Base-by-base conservation (phyloP, 2,888 invertebrate species). In the Coelinius sp. region DNA sequence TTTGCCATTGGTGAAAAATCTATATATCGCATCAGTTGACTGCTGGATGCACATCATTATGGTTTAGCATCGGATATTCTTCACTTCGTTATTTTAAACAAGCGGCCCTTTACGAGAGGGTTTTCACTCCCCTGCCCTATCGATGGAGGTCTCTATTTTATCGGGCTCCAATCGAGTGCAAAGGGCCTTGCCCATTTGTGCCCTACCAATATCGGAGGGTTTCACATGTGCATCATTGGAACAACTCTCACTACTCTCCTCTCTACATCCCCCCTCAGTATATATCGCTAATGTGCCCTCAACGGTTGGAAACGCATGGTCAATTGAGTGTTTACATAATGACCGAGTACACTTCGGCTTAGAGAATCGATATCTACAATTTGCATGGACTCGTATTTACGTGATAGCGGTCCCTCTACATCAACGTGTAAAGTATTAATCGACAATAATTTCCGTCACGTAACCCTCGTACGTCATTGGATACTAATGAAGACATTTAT, bases 261-360 rank as follows among this genome's bases (percentile, higher is more conserved):
- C 25, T 52, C 25, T 38, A 3, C n/a, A 1, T 52, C 24, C 25
- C 49, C 20, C 49, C 63, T 22, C 24, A 20, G 8, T 41, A 49
- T 44, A 65, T 53, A 53, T 52, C 71, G 41, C 63, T 71, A 67
- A 71, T 71, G 67, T 27, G 44, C 62, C 71, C 67, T 52, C 67
- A 71, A 71, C 71, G 44, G 49, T 17, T 31, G 25, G 62, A 25
- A 66, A 67, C 53, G 62, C 66, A 73, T 66, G 69, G 70, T 73
- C 66, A 65, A 70, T 70, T 73, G 69, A 70, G 59, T 70, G 69
- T 73, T 73, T 73, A 73, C 73, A 70, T 73, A 73, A 73, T 69
- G 70, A 70, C 66, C 66, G 17, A 25, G n/a, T 66, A 63, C 62
- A 38, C 53, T 41, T 62, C 44, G 66, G 67, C 49, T 71, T 71